Base-by-base conservation (phyloP, 2,888 invertebrate genomes). In the Drosophila kanekoi region DNA sequence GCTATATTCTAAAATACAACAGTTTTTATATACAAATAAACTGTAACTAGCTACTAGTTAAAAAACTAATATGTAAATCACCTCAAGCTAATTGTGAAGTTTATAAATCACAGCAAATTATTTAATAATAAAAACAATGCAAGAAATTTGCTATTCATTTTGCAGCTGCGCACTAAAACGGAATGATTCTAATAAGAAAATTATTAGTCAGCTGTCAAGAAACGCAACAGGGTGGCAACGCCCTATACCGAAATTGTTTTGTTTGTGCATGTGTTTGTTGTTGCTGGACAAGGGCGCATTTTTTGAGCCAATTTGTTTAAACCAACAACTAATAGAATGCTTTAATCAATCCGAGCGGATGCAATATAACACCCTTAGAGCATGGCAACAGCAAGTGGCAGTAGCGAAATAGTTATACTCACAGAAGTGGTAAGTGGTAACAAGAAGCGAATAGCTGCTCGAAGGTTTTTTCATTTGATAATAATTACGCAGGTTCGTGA, bases 401-500 rank as follows among this genome's bases (percentile, higher is more conserved):
- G 35, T 51, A 56, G 32, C 37, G 84, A 87, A 18, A 73, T 79
- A 52, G 65, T 86, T 11, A 40, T 64, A 45, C 87, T 85, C 8
- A 86, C 80, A 2, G 89, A 85, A 37, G 65, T 88, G 88, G 85
- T 85, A 82, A 51, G 16, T 18, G 18, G 18, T 20, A 11, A 11
- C 14, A 43, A 35, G 20, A 20, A 1, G 2, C 40, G 9, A 8
- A 28, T 28, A 6, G 8, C 28, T 28, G 8, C 28, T 28, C 28
- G 28, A 2, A 2, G 28, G 28, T 28, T 23, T 28, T 8, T 28
- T 8, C 8, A 1, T 28, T 28, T 8, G 8, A 28, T 28, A 28
- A 28, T 8, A 28, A 28, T 28, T 5, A 0, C 20, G 8, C 45
- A 91, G 91, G 91, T 92, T 13, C 89, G 91, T 3, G 72, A 85